These are phyloP conservation scores for Cryptoblepharus egeriae DNA, from an alignment of 2,797 vertebrate species.

Conservation along the genomic window DNA sequence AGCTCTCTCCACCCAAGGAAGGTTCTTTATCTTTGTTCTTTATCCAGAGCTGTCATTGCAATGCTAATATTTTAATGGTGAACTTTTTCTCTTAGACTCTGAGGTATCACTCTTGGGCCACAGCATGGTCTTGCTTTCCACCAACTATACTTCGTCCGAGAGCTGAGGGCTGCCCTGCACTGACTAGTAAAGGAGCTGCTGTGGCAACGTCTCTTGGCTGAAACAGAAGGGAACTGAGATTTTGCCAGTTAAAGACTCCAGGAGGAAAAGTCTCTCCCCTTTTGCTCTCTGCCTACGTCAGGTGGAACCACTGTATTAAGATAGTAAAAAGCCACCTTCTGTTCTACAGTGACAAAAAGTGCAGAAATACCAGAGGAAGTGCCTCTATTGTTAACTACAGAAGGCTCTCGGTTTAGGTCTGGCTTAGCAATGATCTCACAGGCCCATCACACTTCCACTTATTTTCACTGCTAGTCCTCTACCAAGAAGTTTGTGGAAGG, in stretches of 20 bases:
- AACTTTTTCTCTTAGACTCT: conserved; percentile 75
- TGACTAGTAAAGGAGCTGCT: background rate
- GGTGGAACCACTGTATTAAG: background rate
- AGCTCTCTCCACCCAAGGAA: background rate
- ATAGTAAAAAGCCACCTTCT: background rate
- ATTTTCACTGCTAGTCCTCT: background rate
- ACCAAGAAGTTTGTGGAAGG: background rate
- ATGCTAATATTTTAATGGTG: background rate
- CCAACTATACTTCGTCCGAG: conserved; percentile 74
- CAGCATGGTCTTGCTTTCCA: conserved; percentile 88
- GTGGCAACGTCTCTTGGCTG: background rate
- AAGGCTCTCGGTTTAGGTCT: background rate
- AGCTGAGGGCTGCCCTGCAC: background rate
- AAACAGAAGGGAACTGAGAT: background rate
- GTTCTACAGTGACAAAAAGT: background rate
- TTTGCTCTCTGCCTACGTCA: background rate
- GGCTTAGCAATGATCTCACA: background rate
- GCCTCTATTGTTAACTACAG: background rate
- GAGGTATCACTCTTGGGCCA: conserved; percentile 90
- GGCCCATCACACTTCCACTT: background rate
- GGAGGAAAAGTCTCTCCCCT: background rate
- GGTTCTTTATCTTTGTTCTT: too few species aligned
- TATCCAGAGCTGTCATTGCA: too few species aligned
- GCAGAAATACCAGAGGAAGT: background rate
- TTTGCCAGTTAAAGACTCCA: background rate